A percentile compares a stretch with the other conserved stretches of the same genome.
Evolutionary conservation across 2,797 vertebrate species (phyloP).

Genomic region (Sebastes kiyomatsui): DNA sequence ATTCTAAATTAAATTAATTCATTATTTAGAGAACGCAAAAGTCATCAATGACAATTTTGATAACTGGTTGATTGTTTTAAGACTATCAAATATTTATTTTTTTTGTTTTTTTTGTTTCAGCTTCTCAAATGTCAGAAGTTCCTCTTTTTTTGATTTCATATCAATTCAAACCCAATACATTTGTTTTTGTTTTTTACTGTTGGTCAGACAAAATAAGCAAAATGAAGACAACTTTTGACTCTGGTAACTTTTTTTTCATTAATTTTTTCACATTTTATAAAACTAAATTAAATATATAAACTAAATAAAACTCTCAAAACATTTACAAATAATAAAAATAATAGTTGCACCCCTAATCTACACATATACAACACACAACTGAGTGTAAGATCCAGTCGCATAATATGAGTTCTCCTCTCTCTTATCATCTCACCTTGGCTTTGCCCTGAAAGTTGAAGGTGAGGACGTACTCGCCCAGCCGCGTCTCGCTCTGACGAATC

Average conservation of each 20-base stretch:
- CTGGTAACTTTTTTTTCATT: too few species aligned
- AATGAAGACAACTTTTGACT: background rate
- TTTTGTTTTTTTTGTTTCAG: too few species aligned
- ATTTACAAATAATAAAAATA: background rate
- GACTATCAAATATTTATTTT: too few species aligned
- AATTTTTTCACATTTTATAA: background rate
- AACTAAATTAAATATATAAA: background rate
- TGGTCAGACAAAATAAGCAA: background rate
- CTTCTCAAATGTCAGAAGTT: too few species aligned
- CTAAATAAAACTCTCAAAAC: background rate
- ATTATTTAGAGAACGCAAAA: background rate
- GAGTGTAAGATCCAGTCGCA: background rate
- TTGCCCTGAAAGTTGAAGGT: conserved; percentile 99
- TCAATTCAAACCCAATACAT: background rate
- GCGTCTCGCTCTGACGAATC: conserved; percentile 95
- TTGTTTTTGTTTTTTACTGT: background rate
- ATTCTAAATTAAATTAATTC: background rate
- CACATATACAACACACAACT: too few species aligned
- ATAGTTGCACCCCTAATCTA: background rate
- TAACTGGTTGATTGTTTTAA: background rate
- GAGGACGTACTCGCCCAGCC: conserved; percentile 95
- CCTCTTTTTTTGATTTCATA: background rate
- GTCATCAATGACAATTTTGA: background rate
- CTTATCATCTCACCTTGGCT: conserved; percentile 87
- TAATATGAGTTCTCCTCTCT: background rate